Evolutionary conservation across 1,140 invertebrate species (phyloP).

Genomic region (Metaphire vulgaris): DNA sequence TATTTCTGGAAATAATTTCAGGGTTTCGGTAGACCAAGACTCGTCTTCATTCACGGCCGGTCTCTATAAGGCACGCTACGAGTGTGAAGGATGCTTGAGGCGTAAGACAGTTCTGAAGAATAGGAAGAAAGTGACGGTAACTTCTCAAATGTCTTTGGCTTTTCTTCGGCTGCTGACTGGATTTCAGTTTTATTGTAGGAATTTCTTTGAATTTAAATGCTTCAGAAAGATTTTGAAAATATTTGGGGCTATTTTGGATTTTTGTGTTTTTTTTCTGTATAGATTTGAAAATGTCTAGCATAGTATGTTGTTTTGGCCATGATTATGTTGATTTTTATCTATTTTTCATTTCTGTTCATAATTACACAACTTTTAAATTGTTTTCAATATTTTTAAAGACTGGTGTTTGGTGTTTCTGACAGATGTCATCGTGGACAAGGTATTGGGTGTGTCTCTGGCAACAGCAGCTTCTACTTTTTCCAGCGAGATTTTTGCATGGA

Average conservation of each 20-base stretch:
- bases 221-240: not conserved
- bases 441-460: slow-evolving; percentile 85
- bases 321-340: not conserved
- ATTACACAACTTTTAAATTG: too few relatives aligned
- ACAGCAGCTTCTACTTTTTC: slow-evolving; percentile 72
- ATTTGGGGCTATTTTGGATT: not conserved
- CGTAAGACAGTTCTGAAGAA: slow-evolving; percentile 81
- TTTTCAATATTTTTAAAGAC: too few relatives aligned
- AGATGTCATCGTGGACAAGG: slow-evolving; percentile 73
- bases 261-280: not conserved
- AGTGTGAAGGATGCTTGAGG: slow-evolving; percentile 70
- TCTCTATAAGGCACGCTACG: slow-evolving; percentile 40
- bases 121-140: slow-evolving; percentile 74
- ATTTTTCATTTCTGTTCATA: too few relatives aligned
- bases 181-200: not conserved
- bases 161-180: not conserved
- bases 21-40: not conserved
- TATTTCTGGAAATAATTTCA: too few relatives aligned
- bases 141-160: not conserved
- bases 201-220: not conserved
- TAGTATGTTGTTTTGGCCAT: not conserved
- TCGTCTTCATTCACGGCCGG: slow-evolving; percentile 17
- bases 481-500: slow-evolving; percentile 61
- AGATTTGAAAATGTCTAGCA: not conserved
- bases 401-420: not conserved